Percentiles rank a stretch among this genome's conserved stretches.
These are phyloP conservation scores for Pygocentrus nattereri DNA, from an alignment of 2,797 vertebrate species.

Conservation along the genomic window DNA sequence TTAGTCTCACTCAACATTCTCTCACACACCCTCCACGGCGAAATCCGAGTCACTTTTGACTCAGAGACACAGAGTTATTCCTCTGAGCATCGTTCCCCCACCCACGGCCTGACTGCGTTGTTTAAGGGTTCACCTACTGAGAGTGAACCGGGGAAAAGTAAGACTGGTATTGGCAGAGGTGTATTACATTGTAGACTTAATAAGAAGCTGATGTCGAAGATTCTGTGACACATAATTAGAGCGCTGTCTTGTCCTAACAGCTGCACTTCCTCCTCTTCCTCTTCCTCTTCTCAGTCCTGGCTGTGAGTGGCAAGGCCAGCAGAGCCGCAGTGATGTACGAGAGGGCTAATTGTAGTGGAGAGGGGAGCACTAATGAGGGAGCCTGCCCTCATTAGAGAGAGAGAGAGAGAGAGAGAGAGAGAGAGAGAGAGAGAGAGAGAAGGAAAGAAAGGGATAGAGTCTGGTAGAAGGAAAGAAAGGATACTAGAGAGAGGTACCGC, in stretches of 20 bases:
- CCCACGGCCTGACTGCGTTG: neutral
- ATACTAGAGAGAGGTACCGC: neutral
- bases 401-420: constrained; percentile 51
- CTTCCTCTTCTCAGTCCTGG: constrained; percentile 32
- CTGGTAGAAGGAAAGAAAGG: constrained; percentile 12
- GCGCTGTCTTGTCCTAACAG: constrained; percentile 41
- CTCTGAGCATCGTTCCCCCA: neutral
- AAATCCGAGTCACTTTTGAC: constrained; percentile 4
- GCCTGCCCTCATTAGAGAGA: constrained; percentile 52
- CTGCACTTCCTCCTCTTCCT: constrained; percentile 20
- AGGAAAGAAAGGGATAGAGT: constrained; percentile 17
- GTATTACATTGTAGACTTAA: constrained; percentile 27
- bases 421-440: constrained; percentile 34
- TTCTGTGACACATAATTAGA: constrained; percentile 59
- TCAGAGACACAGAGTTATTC: too few species aligned
- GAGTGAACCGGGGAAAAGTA: constrained; percentile 15
- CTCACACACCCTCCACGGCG: neutral
- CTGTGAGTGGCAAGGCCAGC: constrained; percentile 45
- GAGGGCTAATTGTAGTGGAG: constrained; percentile 69
- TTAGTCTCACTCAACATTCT: neutral
- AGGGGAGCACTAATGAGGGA: constrained; percentile 66
- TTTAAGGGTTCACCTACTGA: constrained; percentile 15
- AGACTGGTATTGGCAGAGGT: constrained; percentile 14
- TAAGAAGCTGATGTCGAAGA: constrained; percentile 38
- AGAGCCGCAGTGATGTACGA: constrained; percentile 61